These are phyloP conservation scores for Orthonyx spaldingii DNA, from an alignment of 2,113 vertebrate species.

Conservation along the genomic window DNA sequence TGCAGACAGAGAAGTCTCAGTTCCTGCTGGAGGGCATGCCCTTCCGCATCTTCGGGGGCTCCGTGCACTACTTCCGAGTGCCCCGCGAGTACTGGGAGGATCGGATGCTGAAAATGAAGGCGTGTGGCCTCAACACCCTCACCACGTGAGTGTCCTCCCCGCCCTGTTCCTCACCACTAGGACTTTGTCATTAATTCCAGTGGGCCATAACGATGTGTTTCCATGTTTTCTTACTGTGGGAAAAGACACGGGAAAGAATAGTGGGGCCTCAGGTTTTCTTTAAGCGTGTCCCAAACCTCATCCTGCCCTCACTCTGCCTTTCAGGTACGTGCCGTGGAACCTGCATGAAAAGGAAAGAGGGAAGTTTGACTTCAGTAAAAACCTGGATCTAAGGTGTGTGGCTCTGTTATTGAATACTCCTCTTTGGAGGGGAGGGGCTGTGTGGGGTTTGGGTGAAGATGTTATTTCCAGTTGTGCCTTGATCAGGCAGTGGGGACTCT, in stretches of 20 bases:
- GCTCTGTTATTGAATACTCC: neutral
- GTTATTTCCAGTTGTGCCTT: neutral
- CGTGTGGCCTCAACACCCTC: conserved; percentile 91
- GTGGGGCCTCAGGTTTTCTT: neutral
- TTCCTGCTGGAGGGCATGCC: conserved; percentile 77
- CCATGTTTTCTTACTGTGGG: accelerated
- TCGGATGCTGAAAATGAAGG: conserved; percentile 89
- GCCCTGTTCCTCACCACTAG: neutral
- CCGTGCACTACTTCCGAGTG: conserved; percentile 87
- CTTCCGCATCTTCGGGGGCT: conserved; percentile 81
- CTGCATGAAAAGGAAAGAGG: conserved; percentile 86
- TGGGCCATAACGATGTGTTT: neutral
- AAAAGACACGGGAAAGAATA: neutral
- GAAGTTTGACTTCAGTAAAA: conserved; percentile 82
- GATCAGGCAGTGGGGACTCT: accelerated
- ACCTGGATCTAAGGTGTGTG: conserved; percentile 87
- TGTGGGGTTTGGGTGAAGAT: neutral
- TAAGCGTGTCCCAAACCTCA: neutral
- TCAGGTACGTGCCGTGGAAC: conserved; percentile 89
- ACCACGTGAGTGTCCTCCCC: conserved; percentile 78
- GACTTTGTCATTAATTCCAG: neutral
- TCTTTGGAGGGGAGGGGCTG: neutral
- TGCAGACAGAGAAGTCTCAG: conserved; percentile 72
- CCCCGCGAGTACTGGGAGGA: conserved; percentile 89
- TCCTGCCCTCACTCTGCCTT: neutral